Evolutionary conservation across 2,797 vertebrate species (phyloP), one percentile per base, ranked within the genome.

Genomic region (Chelidonichthys spinosus): DNA sequence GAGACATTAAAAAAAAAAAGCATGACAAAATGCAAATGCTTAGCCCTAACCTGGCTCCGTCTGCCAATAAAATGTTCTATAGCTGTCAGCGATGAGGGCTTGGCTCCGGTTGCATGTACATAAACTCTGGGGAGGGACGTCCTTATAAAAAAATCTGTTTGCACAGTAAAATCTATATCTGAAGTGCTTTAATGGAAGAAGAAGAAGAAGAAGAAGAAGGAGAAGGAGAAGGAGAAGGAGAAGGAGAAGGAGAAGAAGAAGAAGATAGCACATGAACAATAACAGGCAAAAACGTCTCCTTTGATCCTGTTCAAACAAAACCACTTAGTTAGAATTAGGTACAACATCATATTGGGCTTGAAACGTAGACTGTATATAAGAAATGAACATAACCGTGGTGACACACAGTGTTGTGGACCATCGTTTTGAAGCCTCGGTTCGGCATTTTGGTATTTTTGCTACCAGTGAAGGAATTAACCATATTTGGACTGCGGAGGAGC

Each of bases 41-140:
- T 54, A 3, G 15, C 1, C n/a, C 47, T 61, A 53, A 68, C 18
- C n/a, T 62, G 59, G 72, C 59, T 61, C 59, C 37, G 52, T 42
- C 72, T 74, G 80, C 76, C 79, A 74, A 68, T 80, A 78, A 84
- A 71, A 79, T 72, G 49, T 58, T 69, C 35, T 76, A 0, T 58
- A 59, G 58, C 69, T 75, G 74, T 76, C 49, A 53, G 50, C 3
- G n/a, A 68, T 39, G 66, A 66, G 46, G 68, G 46, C 44, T 58
- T 56, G 59, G 52, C 61, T 68, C 11, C 0, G 13, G 0, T 25
- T 50, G 9, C 2, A 0, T 35, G 40, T 37, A 42, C 69, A 74
- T 44, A 50, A 74, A 76, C 46, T 8, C 63, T 68, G 64, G 50
- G 50, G 58, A 73, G 37, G 15, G 17, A 11, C 72, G 67, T 11